Conservation (phyloP, 2,888 invertebrate genomes). For the Norana najaformis region DNA sequence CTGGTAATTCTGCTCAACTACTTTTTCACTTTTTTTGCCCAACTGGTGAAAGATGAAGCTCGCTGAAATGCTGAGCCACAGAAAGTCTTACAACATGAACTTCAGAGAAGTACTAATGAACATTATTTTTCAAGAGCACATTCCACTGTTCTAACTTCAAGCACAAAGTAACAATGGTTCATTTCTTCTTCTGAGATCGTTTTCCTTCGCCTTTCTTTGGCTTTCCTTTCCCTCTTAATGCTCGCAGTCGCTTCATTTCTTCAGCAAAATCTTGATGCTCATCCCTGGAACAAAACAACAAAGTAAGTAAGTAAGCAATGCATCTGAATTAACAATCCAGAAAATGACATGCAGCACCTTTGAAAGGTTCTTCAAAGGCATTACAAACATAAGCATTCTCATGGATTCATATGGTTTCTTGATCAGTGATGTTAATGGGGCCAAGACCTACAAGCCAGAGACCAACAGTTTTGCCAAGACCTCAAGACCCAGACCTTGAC, state of each 20-base stretch:
- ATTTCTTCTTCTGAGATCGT: conserved; percentile 45
- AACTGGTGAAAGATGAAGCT: neutral
- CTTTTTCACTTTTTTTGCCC: neutral
- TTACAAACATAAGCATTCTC: neutral
- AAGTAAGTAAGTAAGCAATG: too few relatives aligned
- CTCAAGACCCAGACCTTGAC: too few relatives aligned
- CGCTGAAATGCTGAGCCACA: neutral
- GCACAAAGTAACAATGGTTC: conserved; percentile 23
- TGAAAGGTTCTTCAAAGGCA: too few relatives aligned
- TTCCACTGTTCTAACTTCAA: neutral
- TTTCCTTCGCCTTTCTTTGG: conserved; percentile 50
- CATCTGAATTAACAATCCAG: neutral
- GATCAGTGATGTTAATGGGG: neutral
- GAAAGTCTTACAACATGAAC: neutral
- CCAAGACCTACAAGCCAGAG: neutral
- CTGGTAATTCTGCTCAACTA: neutral
- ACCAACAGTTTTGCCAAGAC: too few relatives aligned
- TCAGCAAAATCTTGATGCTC: conserved; percentile 60
- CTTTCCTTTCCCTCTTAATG: conserved; percentile 54
- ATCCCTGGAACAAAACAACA: conserved; percentile 52
- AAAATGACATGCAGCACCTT: neutral
- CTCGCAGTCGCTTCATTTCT: conserved; percentile 54
- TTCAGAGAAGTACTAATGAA: neutral
- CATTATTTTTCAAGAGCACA: neutral
- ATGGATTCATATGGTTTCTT: neutral